phyloP scores from a whole-genome alignment of 2,113 vertebrate genomes.

The Lichenostomus cassidix region DNA sequence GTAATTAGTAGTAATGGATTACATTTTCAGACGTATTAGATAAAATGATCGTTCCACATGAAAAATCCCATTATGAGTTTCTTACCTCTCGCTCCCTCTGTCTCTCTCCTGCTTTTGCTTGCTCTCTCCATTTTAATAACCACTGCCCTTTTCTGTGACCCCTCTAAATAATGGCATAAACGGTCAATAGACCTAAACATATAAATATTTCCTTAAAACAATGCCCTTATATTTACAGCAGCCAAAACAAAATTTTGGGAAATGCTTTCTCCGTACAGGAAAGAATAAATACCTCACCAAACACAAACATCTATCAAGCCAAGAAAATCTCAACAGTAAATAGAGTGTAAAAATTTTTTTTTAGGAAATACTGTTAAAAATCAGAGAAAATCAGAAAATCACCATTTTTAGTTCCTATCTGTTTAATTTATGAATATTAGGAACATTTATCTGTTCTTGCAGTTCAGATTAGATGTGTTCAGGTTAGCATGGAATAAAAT shows the following conservation, averaged over 20 bases:
- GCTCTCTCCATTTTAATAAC: conserved; percentile 67
- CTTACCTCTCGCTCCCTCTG: conserved; percentile 40
- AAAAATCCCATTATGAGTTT: conserved; percentile 82
- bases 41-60: conserved; percentile 84
- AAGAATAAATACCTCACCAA: background rate
- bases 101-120: conserved; percentile 34
- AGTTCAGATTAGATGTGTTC: background rate
- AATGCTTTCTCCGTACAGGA: background rate
- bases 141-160: conserved; percentile 66
- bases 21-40: conserved; percentile 82
- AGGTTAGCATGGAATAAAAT: background rate
- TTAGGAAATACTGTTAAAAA: background rate
- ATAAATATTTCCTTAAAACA: conserved; percentile 61
- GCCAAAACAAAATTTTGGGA: background rate
- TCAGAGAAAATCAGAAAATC: background rate
- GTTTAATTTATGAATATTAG: background rate
- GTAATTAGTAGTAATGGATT: conserved; percentile 90
- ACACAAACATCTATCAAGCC: background rate
- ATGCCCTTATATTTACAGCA: background rate
- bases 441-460: background rate
- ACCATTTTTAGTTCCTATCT: background rate
- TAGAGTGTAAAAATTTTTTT: rapidly evolving
- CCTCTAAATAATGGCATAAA: conserved; percentile 55
- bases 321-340: background rate
- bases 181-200: conserved; percentile 57